Evolutionary conservation across 2,113 vertebrate genomes (phyloP).

Genomic region (Macroglossus sobrinus): DNA sequence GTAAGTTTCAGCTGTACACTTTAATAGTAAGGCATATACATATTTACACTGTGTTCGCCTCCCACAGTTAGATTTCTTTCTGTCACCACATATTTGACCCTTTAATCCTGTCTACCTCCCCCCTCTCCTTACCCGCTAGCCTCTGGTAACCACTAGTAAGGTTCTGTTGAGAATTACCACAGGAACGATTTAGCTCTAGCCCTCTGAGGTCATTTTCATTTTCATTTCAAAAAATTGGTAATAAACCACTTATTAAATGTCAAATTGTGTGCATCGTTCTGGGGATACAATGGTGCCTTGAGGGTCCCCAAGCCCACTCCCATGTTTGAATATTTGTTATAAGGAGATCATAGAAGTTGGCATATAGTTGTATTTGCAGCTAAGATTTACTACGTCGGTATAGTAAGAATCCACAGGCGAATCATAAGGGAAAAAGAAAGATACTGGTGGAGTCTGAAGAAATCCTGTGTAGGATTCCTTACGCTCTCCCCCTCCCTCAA

Average conservation of each 20-base stretch:
- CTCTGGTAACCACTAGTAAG: neutral
- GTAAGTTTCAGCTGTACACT: too few species aligned
- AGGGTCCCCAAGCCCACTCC: neutral
- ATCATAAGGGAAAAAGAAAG: neutral
- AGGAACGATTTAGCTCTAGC: neutral
- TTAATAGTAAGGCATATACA: too few species aligned
- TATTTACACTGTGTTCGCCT: too few species aligned
- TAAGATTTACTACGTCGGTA: neutral
- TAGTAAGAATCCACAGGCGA: neutral
- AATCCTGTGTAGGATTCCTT: neutral
- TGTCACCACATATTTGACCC: too few species aligned
- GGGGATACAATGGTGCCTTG: neutral
- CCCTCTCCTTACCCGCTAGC: too few species aligned
- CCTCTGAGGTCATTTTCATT: neutral
- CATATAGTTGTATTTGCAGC: neutral
- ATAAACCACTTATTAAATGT: neutral
- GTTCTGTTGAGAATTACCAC: slow-evolving; percentile 11
- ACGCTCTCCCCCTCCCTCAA: accelerated
- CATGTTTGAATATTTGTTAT: neutral
- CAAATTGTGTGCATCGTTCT: neutral
- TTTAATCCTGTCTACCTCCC: too few species aligned
- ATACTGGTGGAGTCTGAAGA: neutral
- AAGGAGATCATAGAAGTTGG: neutral
- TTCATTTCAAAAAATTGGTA: neutral
- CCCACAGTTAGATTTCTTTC: too few species aligned